These are phyloP conservation scores for Cryptomyrus ogoouensis DNA, from an alignment of 2,113 vertebrate genomes.

Conservation along the genomic window DNA sequence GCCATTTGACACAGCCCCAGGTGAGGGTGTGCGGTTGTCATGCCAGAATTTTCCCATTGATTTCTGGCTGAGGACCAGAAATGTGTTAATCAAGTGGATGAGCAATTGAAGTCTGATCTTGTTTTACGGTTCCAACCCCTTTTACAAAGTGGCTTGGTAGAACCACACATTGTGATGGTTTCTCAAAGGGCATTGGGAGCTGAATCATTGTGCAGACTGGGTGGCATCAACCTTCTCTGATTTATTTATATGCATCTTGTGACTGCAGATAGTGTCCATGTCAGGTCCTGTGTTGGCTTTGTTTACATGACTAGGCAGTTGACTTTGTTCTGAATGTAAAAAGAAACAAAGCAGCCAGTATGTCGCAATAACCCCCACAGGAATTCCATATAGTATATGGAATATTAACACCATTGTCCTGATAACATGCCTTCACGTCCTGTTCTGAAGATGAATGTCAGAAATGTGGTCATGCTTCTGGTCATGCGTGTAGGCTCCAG, in stretches of 20 bases:
- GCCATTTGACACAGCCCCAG: neutral
- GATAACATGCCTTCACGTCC: neutral
- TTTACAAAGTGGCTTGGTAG: neutral
- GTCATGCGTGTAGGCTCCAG: neutral
- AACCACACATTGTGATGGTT: neutral
- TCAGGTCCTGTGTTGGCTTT: neutral
- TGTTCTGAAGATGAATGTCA: neutral
- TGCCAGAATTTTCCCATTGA: neutral
- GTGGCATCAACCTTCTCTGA: neutral
- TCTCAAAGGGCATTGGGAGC: neutral
- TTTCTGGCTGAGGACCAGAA: neutral
- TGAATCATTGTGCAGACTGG: neutral
- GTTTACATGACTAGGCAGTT: neutral
- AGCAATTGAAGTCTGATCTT: neutral
- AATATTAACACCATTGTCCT: neutral
- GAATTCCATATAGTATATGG: neutral
- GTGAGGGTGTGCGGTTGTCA: neutral
- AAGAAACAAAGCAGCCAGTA: neutral
- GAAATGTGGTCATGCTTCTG: neutral
- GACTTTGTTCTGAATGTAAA: neutral
- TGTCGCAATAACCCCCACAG: neutral
- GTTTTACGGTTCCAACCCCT: neutral
- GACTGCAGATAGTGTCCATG: neutral
- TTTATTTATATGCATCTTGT: neutral
- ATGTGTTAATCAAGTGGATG: neutral